phyloP scores from a whole-genome alignment of 2,888 invertebrate species.

The Tenthredo amoena region DNA sequence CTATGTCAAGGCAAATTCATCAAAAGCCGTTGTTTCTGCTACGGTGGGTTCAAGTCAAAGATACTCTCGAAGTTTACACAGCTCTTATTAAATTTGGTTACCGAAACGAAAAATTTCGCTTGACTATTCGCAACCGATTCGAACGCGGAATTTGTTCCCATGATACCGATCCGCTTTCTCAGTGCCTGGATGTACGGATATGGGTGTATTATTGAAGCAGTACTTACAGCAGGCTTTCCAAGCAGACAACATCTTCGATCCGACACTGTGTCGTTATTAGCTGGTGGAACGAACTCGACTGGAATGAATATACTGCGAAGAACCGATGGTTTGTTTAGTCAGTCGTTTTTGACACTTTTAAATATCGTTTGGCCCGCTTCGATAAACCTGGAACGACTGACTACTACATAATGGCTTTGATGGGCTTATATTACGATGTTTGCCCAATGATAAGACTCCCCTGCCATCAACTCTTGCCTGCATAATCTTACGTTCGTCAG shows the following conservation, averaged over 20 bases:
- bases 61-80: not conserved
- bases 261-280: not conserved
- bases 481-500: not conserved
- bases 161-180: not conserved
- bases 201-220: not conserved
- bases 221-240: conserved; percentile 70
- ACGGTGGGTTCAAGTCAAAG: not conserved
- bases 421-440: not conserved
- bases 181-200: not conserved
- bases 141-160: not conserved
- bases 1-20: not conserved
- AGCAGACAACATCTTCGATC: conserved; percentile 60
- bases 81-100: not conserved
- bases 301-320: not conserved
- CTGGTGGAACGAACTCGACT: not conserved
- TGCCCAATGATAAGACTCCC: not conserved
- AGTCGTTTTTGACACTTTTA: not conserved
- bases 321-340: not conserved
- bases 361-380: not conserved
- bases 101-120: not conserved
- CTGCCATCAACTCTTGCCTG: not conserved
- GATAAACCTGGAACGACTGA: conserved; percentile 1
- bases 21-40: not conserved
- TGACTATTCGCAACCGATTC: not conserved
- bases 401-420: not conserved